These are phyloP conservation scores for Lithophane socia DNA, from an alignment of 2,888 invertebrate genomes.

Conservation along the genomic window DNA sequence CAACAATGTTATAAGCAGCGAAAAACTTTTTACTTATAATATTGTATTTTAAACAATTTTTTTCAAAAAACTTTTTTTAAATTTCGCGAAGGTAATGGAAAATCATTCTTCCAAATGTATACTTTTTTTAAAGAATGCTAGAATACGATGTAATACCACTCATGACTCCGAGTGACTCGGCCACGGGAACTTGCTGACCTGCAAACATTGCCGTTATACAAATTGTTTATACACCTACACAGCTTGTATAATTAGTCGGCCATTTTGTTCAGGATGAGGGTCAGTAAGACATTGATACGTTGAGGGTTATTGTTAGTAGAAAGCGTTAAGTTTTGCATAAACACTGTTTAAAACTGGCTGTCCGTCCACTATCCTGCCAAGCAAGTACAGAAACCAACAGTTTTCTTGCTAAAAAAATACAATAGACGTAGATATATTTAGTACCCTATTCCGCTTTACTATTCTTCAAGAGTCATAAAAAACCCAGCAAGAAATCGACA, in stretches of 20 bases:
- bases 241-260: constrained; percentile 25
- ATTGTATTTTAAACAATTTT: neutral
- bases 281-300: neutral
- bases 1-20: neutral
- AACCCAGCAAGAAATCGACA: too few species aligned
- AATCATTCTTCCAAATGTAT: constrained; percentile 74
- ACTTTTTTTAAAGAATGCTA: constrained; percentile 59
- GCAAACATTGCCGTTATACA: constrained; percentile 73
- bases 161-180: constrained; percentile 88
- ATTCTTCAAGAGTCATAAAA: too few species aligned
- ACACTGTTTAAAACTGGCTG: neutral
- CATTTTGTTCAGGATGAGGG: constrained; percentile 7
- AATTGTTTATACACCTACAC: constrained; percentile 31
- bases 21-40: too few species aligned
- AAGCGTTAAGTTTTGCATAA: constrained; percentile 11
- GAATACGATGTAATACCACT: constrained; percentile 79
- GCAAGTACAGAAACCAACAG: too few species aligned
- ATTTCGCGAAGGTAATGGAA: too few species aligned
- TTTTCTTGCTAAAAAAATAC: too few species aligned
- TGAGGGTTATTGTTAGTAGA: neutral
- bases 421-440: too few species aligned
- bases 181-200: constrained; percentile 89
- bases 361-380: too few species aligned
- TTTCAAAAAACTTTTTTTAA: too few species aligned
- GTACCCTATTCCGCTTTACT: too few species aligned